Evolutionary conservation across 2,113 vertebrate genomes (phyloP), one percentile per base, ranked within the genome.

Genomic region (Oxygymnocypris stewartii): DNA sequence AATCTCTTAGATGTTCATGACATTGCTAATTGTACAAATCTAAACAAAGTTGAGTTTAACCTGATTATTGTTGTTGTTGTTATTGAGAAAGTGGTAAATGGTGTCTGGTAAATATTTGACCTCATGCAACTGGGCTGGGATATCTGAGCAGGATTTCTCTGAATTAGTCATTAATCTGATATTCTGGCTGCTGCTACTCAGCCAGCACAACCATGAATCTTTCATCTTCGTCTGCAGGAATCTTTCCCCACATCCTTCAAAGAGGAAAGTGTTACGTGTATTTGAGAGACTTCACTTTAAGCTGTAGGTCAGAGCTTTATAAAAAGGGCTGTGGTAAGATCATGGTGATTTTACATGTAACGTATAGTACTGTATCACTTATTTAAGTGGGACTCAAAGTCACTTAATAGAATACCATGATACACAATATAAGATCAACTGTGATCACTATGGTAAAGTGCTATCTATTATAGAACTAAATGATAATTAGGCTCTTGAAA

Each of bases 21-120:
- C 54, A 71, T 51, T 67, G 54, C 82, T 81, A 51, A 88, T 57
- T 84, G 65, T 37, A 9, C 25, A 87, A 84, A 57, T 88, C 83
- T 44, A 40, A 82, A 54, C 78, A 57, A 11, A 16, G 84, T 63
- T 63, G 37, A 84, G 82, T 84, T 75, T 59, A 85, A 35, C 61
- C 7, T 11, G 40, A 63, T 77, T 85, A 44, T 67, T 87, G n/a
- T 47, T 87, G 59, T 65, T 87, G 49, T 57, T 54, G 51, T 54
- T 54, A 54, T 54, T 79, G 51, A 40, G 77, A 40, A 81, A 61
- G 23, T 61, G 20, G 61, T 74, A 10, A 61, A 61, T 40, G 20
- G 28, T 80, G 73, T 65, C 25, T 20, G 54, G 76, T 74, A 57
- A 87, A 79, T 37, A 73, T 84, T 84, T 65, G 14, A 54, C 59